These are phyloP conservation scores for Rhegmatorhina hoffmannsi DNA, from an alignment of 2,113 vertebrate species.

Conservation along the genomic window DNA sequence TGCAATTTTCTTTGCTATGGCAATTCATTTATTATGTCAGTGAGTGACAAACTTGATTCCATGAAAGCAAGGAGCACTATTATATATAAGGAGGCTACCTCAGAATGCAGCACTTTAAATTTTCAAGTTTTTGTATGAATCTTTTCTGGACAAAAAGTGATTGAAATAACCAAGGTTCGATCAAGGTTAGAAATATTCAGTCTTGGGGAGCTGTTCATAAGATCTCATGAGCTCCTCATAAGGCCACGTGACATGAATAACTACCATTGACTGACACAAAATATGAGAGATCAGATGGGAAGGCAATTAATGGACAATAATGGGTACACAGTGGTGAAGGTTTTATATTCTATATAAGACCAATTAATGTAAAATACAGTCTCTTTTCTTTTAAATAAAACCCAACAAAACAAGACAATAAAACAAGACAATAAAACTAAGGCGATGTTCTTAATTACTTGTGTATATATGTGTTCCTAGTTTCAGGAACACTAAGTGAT, in stretches of 20 bases:
- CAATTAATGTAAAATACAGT: neutral
- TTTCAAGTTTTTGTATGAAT: neutral
- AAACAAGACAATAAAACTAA: neutral
- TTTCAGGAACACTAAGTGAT: neutral
- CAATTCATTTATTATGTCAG: neutral
- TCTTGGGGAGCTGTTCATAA: neutral
- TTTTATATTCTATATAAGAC: neutral
- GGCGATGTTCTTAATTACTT: neutral
- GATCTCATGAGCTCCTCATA: neutral
- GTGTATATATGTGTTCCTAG: rapidly evolving
- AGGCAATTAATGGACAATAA: neutral
- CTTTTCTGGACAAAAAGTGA: neutral
- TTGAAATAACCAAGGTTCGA: neutral
- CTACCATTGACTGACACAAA: neutral
- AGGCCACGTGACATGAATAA: neutral
- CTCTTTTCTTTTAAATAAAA: neutral
- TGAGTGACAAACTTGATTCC: neutral
- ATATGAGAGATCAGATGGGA: neutral
- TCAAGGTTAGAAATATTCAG: neutral
- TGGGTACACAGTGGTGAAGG: neutral
- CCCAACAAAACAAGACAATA: neutral
- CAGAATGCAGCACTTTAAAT: neutral
- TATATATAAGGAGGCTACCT: neutral
- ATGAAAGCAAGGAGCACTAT: neutral
- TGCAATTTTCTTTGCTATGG: neutral